Evolutionary conservation across 2,888 invertebrate genomes (phyloP), one percentile per base, ranked within the genome.

Genomic region (Parascotia fuliginaria): DNA sequence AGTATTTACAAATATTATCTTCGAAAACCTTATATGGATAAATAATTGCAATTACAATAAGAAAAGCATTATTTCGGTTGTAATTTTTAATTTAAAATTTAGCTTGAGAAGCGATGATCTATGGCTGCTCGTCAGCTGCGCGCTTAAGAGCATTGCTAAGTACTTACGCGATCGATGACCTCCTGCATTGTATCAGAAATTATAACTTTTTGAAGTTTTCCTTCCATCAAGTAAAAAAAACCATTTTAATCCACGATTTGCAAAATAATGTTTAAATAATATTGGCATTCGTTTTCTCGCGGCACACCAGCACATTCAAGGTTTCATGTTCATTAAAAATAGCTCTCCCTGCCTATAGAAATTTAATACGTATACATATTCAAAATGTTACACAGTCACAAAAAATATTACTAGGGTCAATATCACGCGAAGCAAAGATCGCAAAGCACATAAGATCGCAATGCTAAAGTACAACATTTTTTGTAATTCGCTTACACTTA

Each of bases 361-460:
- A 51, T 22, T 42, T 38, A 41, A 50, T n/a, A 52, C 34, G 37
- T 37, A 46, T 55, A 56, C 47, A 60, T 58, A 60, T 45, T 61
- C 50, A 57, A 57, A 57, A 37, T 50, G 39, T 45, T 47, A 37
- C 29, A 60, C 37, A 54, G 39, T 42, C 48, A 54, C 54, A 56
- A 56, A 55, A 51, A n/a, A n/a, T n/a, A 45, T 52, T 42, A 42
- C 12, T 39, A 36, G 11, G 55, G 34, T 11, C 33, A 44, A 37
- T 37, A 16, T 38, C 39, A 40, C 40, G 40, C 37, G 9, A 14
- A 47, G 39, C 61, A 22, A n/a, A n/a, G n/a, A 27, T 16, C 24
- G 75, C 76, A 54, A 43, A 32, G 69, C 71, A 52, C 42, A 53
- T 65, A 59, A 57, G 16, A 56, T 75, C 73, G 75, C 75, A 62